phyloP scores from a whole-genome alignment of 2,888 invertebrate species.

The Ceratothoa steindachneri region DNA sequence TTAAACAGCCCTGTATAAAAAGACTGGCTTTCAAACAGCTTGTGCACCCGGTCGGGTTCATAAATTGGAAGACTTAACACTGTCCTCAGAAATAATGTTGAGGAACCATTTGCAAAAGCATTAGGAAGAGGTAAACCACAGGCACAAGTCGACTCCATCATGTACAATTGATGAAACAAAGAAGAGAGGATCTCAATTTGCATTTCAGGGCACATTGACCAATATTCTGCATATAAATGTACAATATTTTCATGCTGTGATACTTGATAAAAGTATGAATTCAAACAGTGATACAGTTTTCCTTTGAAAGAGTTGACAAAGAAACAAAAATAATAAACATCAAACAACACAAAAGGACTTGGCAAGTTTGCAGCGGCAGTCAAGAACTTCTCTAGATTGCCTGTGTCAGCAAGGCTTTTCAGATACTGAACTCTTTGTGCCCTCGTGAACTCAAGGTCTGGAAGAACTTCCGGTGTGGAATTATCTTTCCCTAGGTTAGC shows the following conservation, averaged over 20 bases:
- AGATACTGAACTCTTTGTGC: slow-evolving; percentile 28
- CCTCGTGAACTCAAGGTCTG: slow-evolving; percentile 34
- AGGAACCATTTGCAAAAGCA: not conserved
- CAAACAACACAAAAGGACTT: slow-evolving; percentile 26
- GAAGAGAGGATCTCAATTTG: slow-evolving; percentile 36
- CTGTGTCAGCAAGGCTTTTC: slow-evolving; percentile 11
- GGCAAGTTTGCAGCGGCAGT: slow-evolving; percentile 20
- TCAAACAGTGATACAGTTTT: not conserved
- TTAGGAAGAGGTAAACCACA: slow-evolving; percentile 30
- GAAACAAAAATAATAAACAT: slow-evolving; percentile 21
- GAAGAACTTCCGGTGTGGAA: slow-evolving; percentile 22
- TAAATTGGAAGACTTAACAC: not conserved
- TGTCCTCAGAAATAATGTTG: not conserved
- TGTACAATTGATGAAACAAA: slow-evolving; percentile 6
- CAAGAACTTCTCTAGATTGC: slow-evolving; percentile 22
- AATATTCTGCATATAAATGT: slow-evolving; percentile 20
- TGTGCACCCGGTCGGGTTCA: not conserved
- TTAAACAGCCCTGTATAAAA: not conserved
- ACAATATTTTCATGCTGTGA: slow-evolving; percentile 10
- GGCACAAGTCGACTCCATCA: slow-evolving; percentile 11
- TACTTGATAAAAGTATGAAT: slow-evolving; percentile 23
- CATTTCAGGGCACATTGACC: slow-evolving; percentile 27
- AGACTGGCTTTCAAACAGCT: not conserved
- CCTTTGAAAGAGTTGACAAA: not conserved
- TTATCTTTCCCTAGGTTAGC: slow-evolving; percentile 6